Conservation (phyloP, 2,888 invertebrate species). For the Phengaris alcon region DNA sequence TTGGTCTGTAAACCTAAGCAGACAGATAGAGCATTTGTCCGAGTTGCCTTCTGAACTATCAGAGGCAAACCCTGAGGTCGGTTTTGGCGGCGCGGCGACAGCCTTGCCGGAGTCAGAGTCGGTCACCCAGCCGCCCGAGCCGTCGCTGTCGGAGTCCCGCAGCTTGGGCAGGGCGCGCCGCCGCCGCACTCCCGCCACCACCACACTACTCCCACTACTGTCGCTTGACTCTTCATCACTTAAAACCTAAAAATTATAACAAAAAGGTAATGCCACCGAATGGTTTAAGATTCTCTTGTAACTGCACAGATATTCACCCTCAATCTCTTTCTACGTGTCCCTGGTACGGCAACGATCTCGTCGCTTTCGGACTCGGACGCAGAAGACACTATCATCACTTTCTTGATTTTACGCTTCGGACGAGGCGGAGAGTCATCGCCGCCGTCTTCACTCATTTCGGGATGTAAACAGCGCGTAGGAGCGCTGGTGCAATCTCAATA, state of each 20-base stretch:
- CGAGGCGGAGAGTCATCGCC: constrained; percentile 59
- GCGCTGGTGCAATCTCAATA: constrained; percentile 45
- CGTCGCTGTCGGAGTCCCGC: constrained; percentile 63
- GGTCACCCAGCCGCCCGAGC: constrained; percentile 52
- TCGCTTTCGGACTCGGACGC: constrained; percentile 70
- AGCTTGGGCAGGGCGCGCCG: constrained; percentile 57
- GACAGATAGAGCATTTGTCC: constrained; percentile 94
- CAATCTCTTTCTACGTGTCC: constrained; percentile 69
- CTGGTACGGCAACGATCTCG: constrained; percentile 59
- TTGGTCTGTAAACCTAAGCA: constrained; percentile 86
- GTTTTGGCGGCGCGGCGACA: constrained; percentile 37
- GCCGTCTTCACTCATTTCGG: constrained; percentile 66
- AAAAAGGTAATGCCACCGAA: neutral
- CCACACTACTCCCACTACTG: constrained; percentile 64
- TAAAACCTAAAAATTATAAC: constrained; percentile 69
- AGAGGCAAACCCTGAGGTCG: constrained; percentile 66
- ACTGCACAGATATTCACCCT: constrained; percentile 54
- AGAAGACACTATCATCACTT: constrained; percentile 59
- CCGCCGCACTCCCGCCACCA: constrained; percentile 52
- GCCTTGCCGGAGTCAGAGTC: constrained; percentile 45
- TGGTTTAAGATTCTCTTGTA: neutral
- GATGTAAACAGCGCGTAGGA: constrained; percentile 48
- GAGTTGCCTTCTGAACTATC: constrained; percentile 84
- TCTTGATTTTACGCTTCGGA: constrained; percentile 62
- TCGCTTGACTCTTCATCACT: constrained; percentile 70